Evolutionary conservation across 1,140 invertebrate genomes (phyloP).

Genomic region (Spodoptera frugiperda): DNA sequence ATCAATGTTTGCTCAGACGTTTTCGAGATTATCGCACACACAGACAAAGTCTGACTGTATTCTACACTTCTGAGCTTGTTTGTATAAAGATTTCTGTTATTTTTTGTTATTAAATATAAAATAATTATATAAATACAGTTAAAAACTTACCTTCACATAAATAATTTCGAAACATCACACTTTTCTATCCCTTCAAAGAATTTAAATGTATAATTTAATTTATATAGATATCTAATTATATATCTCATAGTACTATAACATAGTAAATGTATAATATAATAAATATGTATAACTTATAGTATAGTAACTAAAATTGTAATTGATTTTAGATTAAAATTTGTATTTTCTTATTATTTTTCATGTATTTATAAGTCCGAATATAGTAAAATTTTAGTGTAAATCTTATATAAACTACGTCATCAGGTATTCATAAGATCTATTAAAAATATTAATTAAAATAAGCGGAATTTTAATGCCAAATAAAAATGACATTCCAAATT

Average conservation of each 20-base stretch:
- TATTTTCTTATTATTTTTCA: constrained; percentile 1
- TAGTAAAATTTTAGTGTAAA: constrained; percentile 15
- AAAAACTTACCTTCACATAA: background rate
- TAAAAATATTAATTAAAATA: constrained; percentile 6
- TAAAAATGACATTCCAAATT: constrained; percentile 44
- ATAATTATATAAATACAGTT: too few relatives aligned
- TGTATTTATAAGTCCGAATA: background rate
- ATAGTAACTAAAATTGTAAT: constrained; percentile 21
- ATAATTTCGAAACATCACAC: constrained; percentile 2
- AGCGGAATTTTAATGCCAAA: constrained; percentile 46
- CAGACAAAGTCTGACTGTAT: constrained; percentile 2
- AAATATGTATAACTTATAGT: constrained; percentile 31
- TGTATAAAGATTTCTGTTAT: too few relatives aligned
- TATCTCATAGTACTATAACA: background rate
- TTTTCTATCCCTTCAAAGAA: background rate
- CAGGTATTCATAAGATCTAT: constrained; percentile 18
- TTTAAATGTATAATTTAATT: background rate
- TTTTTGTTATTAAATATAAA: too few relatives aligned
- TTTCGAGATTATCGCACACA: constrained; percentile 18
- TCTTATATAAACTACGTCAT: background rate
- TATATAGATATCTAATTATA: too few relatives aligned
- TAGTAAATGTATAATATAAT: constrained; percentile 10
- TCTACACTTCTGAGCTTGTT: background rate
- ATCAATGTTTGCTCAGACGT: constrained; percentile 21
- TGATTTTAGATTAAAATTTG: constrained; percentile 19